phyloP scores from a whole-genome alignment of 2,888 invertebrate genomes.

The Parelbella ahira region DNA sequence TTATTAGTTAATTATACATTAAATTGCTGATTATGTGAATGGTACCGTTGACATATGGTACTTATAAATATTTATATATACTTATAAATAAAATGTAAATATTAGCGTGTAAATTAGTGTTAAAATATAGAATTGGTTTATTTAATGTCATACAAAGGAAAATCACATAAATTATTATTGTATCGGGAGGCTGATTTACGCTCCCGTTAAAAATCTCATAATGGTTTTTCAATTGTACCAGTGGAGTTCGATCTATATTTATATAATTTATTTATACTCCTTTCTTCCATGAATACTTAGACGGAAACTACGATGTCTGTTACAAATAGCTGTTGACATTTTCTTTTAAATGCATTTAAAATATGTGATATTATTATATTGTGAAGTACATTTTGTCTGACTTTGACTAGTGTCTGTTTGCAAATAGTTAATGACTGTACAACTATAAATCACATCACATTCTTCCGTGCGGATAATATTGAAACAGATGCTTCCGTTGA shows the following conservation, averaged over 20 bases:
- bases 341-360: slow-evolving; percentile 77
- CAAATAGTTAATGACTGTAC: slow-evolving; percentile 48
- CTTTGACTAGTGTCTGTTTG: slow-evolving; percentile 73
- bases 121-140: slow-evolving; percentile 80
- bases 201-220: slow-evolving; percentile 79
- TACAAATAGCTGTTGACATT: slow-evolving; percentile 55
- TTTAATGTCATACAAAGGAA: slow-evolving; percentile 77
- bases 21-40: slow-evolving; percentile 70
- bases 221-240: slow-evolving; percentile 80
- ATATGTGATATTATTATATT: slow-evolving; percentile 80
- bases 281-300: slow-evolving; percentile 52
- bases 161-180: slow-evolving; percentile 79
- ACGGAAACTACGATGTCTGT: slow-evolving; percentile 36
- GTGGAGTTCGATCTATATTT: slow-evolving; percentile 62
- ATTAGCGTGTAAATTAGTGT: slow-evolving; percentile 77
- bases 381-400: slow-evolving; percentile 77
- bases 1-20: slow-evolving; percentile 80
- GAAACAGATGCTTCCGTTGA: slow-evolving; percentile 38
- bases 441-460: slow-evolving; percentile 47
- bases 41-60: slow-evolving; percentile 71
- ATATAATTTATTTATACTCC: slow-evolving; percentile 60
- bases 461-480: slow-evolving; percentile 34
- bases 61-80: slow-evolving; percentile 81
- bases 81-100: slow-evolving; percentile 80
- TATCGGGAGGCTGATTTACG: slow-evolving; percentile 72